phyloP scores from a whole-genome alignment of 2,797 vertebrate species.

The Sebastes kiyomatsui region DNA sequence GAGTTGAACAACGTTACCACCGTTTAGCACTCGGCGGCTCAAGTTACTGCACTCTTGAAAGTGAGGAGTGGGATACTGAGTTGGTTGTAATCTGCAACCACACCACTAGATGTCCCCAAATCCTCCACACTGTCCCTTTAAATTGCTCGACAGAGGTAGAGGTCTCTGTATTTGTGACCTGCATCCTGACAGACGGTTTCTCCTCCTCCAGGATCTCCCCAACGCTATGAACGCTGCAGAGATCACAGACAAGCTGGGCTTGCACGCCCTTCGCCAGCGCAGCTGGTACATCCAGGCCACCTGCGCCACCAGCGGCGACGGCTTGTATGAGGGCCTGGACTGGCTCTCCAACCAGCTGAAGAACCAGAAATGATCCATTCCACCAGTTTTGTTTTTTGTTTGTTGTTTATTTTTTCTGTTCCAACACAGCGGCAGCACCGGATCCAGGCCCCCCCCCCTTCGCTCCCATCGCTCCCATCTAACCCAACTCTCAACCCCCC shows the following conservation, averaged over 20 bases:
- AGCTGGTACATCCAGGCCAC: conserved; percentile 91
- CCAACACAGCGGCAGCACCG: conserved; percentile 79
- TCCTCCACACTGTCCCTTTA: background rate
- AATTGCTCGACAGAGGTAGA: too few species aligned
- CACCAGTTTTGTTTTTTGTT: conserved; percentile 70
- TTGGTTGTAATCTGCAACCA: too few species aligned
- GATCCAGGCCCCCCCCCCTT: conserved; percentile 75
- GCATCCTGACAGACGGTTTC: background rate
- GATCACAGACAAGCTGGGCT: conserved; percentile 89
- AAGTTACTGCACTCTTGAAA: too few species aligned
- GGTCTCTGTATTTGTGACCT: background rate
- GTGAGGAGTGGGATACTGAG: too few species aligned
- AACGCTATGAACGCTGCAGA: conserved; percentile 90
- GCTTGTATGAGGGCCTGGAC: conserved; percentile 88
- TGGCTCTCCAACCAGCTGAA: conserved; percentile 91
- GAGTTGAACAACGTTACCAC: too few species aligned
- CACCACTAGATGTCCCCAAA: too few species aligned
- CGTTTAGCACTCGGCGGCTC: too few species aligned
- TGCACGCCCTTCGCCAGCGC: conserved; percentile 86
- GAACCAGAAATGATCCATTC: conserved; percentile 89
- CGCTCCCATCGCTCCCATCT: conserved; percentile 54
- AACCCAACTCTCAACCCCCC: conserved; percentile 52
- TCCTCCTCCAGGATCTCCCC: conserved; percentile 81
- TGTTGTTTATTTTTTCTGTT: conserved; percentile 75
- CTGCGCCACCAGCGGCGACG: conserved; percentile 88